Base-by-base conservation (phyloP, 1,140 invertebrate genomes). In the Hycleus cichorii region DNA sequence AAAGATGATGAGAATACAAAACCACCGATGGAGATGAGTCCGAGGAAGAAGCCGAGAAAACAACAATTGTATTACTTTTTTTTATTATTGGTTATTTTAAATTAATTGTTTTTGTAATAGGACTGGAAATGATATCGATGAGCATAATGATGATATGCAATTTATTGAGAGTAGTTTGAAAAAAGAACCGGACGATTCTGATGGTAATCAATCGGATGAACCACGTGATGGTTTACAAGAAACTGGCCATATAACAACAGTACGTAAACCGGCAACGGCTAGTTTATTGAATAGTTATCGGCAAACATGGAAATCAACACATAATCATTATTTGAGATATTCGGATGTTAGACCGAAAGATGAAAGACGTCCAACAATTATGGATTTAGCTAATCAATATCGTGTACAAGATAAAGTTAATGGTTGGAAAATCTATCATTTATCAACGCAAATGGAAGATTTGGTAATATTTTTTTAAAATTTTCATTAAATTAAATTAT, bases 341-440 rank as follows among this genome's bases (percentile, higher is more conserved):
- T 83, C 83, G 10, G 95, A 97, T 75, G 90, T 97, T 2, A 87
- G 87, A 71, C 84, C 89, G 1, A 89, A 89, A 65, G 89, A 93
- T 61, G 91, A 95, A 71, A 80, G 88, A 59, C 78, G 85, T 60
- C 84, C 88, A 4, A 88, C 89, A 4, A 85, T 95, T 2, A 87
- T 87, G 68, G 93, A 97, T 76, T 77, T 97, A 62, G 90, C 93
- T 2, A 90, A 89, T 75, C 93, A 96, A 71, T 87, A 87, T 65
- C 84, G 91, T 69, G 88, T 95, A 25, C 74, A 90, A 57, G 87
- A 93, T 64, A 93, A 90, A 76, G 81, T 92, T n/a, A 90, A 91
- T 71, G 94, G 93, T 8, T 98, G 94, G 94, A 97, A 97, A 78
- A 80, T 97, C 27, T 86, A 93, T 78, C 91, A 96, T 77, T 79